A percentile compares a stretch with the other conserved stretches of the same genome.
phyloP scores from a whole-genome alignment of 2,888 invertebrate genomes.

The Apantesis nais region DNA sequence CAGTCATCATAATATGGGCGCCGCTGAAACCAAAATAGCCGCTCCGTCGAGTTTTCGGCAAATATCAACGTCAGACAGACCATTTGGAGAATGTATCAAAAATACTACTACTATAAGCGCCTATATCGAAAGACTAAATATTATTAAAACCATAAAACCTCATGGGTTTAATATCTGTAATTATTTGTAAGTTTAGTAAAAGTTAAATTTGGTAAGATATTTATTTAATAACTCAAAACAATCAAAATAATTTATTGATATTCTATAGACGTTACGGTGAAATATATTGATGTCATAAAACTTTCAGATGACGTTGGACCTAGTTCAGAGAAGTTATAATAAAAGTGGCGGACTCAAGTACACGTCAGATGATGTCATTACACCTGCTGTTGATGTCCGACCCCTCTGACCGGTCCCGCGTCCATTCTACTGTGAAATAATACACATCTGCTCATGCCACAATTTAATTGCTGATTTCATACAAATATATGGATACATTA shows the following conservation, averaged over 20 bases:
- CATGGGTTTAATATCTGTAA: no score
- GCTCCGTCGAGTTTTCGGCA: slow-evolving; percentile 67
- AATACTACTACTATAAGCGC: slow-evolving; percentile 40
- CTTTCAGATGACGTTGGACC: background rate
- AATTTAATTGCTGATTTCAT: slow-evolving; percentile 33
- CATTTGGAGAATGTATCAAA: slow-evolving; percentile 70
- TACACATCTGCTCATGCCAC: slow-evolving; percentile 70
- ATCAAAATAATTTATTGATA: background rate
- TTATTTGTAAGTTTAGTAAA: no score
- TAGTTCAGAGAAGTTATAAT: slow-evolving; percentile 5
- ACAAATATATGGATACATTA: slow-evolving; percentile 16
- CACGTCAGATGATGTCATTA: slow-evolving; percentile 46
- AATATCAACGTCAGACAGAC: slow-evolving; percentile 73
- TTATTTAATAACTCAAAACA: background rate
- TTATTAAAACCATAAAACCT: background rate
- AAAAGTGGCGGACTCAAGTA: slow-evolving; percentile 28
- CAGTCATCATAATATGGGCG: slow-evolving; percentile 70
- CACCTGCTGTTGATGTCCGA: slow-evolving; percentile 76
- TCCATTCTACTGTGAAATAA: slow-evolving; percentile 80
- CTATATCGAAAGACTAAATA: background rate
- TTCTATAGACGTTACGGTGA: background rate
- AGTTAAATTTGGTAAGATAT: no score
- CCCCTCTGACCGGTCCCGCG: slow-evolving; percentile 74
- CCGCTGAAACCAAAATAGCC: slow-evolving; percentile 69
- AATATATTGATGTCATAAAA: slow-evolving; percentile 19